Evolutionary conservation across 2,888 invertebrate genomes (phyloP), one percentile per base, ranked within the genome.

Genomic region (Coelopa pilipes): DNA sequence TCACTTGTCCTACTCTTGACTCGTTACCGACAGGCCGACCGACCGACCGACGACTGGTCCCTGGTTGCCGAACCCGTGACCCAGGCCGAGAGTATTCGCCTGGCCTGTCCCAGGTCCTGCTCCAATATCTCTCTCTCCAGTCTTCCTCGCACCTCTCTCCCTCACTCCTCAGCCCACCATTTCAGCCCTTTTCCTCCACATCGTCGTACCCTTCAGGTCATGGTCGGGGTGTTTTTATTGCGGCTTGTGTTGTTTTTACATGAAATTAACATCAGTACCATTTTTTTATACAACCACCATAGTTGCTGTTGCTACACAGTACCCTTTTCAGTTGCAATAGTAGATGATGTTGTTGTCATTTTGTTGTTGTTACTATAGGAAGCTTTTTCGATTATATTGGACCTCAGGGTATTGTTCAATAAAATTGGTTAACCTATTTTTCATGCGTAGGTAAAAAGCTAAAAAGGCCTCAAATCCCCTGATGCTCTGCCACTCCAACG

Each of bases 381-480:
- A 49, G 49, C 15, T 49, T 66, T 19, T 13, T 49, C 19, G 50
- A 49, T 66, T 50, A 50, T 49, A 66, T 50, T 49, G 50, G 21
- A 66, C 66, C 50, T 15, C n/a, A 50, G 66, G 66, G 66, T n/a
- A 66, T 49, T 24, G 24, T 50, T 50, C 50, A 66, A 50, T 50
- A 21, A 66, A 50, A 66, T 50, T 9, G 50, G 50, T 66, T 50
- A 50, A 66, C 15, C 66, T 50, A 21, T 19, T 66, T 66, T 66
- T 66, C 11, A 45, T 50, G n/a, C 24, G 7, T 66, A 9, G 15
- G 15, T 24, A 1, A 46, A 66, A 50, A 50, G 49, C 62, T 45
- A 1, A 34, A 34, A 34, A 34, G 34, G 34, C 34, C 34, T 7
- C 34, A 34, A 34, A 34, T 34, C 34, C 34, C 34, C 2, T 34